Percentiles rank a stretch among this genome's conserved stretches.
Conservation (phyloP, 2,888 invertebrate genomes). For the Parasteatoda lunata region DNA sequence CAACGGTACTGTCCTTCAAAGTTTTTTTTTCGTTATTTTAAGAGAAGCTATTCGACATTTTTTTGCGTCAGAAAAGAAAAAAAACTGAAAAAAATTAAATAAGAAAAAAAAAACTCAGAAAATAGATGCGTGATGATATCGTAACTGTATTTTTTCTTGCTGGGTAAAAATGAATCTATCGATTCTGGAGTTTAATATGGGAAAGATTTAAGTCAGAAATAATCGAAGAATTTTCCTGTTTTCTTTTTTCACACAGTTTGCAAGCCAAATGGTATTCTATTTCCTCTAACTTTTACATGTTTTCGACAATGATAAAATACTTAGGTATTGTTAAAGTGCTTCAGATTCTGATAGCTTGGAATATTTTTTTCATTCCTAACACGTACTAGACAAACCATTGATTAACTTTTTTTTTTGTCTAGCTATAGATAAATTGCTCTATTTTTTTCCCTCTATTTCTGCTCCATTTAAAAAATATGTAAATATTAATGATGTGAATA, state of each 20-base stretch:
- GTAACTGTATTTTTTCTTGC: not conserved
- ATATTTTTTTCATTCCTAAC: too few species aligned
- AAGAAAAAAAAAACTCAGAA: not conserved
- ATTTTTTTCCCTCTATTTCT: too few species aligned
- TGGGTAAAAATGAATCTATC: not conserved
- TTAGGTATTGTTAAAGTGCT: too few species aligned
- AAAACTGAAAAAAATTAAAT: not conserved
- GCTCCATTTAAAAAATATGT: too few species aligned
- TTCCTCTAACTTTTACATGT: too few species aligned
- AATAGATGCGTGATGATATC: constrained; percentile 11
- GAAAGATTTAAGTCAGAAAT: not conserved
- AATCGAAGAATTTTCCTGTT: not conserved
- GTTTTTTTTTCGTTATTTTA: not conserved
- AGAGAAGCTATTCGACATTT: not conserved
- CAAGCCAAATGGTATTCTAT: not conserved
- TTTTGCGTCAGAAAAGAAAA: not conserved
- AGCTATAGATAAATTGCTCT: too few species aligned
- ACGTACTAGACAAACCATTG: too few species aligned
- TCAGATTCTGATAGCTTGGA: too few species aligned
- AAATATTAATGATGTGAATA: too few species aligned
- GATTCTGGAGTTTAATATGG: constrained; percentile 3
- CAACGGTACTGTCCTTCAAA: not conserved
- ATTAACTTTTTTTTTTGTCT: too few species aligned
- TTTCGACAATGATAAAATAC: too few species aligned
- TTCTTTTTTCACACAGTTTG: not conserved